Evolutionary conservation across 1,140 invertebrate species (phyloP).

Genomic region (Hermetia illucens): DNA sequence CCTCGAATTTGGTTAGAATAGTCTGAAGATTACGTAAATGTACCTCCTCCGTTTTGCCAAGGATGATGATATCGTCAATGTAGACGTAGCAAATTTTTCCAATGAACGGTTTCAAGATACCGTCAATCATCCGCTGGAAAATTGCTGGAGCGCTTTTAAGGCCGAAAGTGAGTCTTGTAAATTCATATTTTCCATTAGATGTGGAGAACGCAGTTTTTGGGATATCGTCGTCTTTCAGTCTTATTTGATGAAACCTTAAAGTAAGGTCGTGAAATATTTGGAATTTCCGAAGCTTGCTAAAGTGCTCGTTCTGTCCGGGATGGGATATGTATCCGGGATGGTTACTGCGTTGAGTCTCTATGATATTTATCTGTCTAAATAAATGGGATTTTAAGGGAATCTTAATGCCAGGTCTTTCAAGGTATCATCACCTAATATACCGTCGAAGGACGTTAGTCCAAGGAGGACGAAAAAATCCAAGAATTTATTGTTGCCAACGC

Average conservation of each 20-base stretch:
- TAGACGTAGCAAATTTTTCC: too few species aligned
- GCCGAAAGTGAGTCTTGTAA: too few species aligned
- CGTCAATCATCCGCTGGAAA: slow-evolving; percentile 21
- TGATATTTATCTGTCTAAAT: too few species aligned
- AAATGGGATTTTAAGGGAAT: too few species aligned
- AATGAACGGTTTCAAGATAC: too few species aligned
- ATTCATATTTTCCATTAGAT: too few species aligned
- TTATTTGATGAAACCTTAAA: slow-evolving; percentile 34
- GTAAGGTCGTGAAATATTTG: slow-evolving; percentile 29
- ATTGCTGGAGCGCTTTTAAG: slow-evolving; percentile 10
- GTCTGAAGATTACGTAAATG: slow-evolving; percentile 15
- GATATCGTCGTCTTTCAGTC: slow-evolving; percentile 16
- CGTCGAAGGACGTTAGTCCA: too few species aligned
- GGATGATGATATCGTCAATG: slow-evolving; percentile 28
- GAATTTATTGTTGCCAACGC: too few species aligned
- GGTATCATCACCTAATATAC: too few species aligned
- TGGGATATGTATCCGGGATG: slow-evolving; percentile 32
- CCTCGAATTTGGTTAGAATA: slow-evolving; percentile 22
- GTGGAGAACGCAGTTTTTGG: slow-evolving; percentile 30
- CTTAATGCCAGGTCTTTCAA: too few species aligned
- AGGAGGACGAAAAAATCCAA: too few species aligned
- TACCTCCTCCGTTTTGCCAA: slow-evolving; percentile 11
- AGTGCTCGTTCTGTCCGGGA: slow-evolving; percentile 31
- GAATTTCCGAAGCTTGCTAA: slow-evolving; percentile 24
- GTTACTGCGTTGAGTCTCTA: slow-evolving; percentile 26